Evolutionary conservation across 2,113 vertebrate genomes (phyloP).

Genomic region (Antidorcas marsupialis): DNA sequence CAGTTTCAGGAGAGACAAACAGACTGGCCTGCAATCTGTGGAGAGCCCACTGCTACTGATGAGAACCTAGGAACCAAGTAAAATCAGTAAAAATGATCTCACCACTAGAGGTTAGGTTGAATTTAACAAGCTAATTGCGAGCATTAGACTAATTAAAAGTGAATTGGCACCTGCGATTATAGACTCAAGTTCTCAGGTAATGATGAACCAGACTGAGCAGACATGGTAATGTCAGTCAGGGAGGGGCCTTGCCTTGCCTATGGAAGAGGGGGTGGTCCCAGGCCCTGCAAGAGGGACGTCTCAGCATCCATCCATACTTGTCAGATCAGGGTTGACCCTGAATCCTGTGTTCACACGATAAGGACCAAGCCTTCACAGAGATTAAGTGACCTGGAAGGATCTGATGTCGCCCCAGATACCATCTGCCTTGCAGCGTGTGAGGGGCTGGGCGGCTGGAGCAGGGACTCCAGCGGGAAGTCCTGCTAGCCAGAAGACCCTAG

Average conservation of each 20-base stretch:
- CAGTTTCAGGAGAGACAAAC: not conserved
- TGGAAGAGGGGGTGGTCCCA: not conserved
- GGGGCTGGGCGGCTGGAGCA: not conserved
- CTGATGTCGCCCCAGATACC: not conserved
- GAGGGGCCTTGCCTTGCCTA: not conserved
- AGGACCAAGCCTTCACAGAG: not conserved
- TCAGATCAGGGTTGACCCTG: not conserved
- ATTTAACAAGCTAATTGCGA: slow-evolving; percentile 14
- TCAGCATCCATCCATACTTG: not conserved
- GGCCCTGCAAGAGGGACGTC: not conserved
- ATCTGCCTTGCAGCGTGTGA: not conserved
- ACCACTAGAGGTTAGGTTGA: not conserved
- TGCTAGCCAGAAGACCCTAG: not conserved
- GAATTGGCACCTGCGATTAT: not conserved
- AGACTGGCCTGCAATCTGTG: not conserved
- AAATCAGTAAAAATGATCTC: slow-evolving; percentile 1
- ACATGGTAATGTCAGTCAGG: not conserved
- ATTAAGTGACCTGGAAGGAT: not conserved
- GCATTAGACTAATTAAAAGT: slow-evolving; percentile 33
- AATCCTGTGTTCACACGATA: not conserved
- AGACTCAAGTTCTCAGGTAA: not conserved
- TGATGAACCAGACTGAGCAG: not conserved
- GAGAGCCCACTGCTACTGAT: not conserved
- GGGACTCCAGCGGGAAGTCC: not conserved
- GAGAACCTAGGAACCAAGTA: not conserved